Base-by-base conservation (phyloP, 2,888 invertebrate species). In the Acanthacorydalis orientalis region DNA sequence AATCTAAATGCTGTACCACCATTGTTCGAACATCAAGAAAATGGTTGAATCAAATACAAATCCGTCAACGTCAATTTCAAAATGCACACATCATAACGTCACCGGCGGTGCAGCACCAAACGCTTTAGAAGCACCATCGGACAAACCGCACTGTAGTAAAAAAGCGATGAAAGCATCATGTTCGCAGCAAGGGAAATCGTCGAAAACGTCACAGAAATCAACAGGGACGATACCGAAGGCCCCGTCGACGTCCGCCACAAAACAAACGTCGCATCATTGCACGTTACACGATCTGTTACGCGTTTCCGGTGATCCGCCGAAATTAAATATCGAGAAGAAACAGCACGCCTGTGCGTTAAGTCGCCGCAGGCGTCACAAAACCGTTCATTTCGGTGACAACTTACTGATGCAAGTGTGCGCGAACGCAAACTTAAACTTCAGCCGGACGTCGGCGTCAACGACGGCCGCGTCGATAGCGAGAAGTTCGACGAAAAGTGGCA, bases 331-430 rank as follows among this genome's bases (percentile, higher is more conserved):
- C 49, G 49, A 23, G 12, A 43, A 53, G 74, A 74, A 55, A 72
- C 67, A 54, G 68, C 67, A 57, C 65, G 67, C 58, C 70, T 47
- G 64, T 56, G 63, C 65, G 55, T 69, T 80, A 60, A 77, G 79
- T 50, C 78, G 81, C 47, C 74, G 83, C 49, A 74, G 82, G 48
- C 74, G 83, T 50, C 82, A 83, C 67, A 83, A 83, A 65, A 83
- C 83, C 44, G 83, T 83, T 45, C 83, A 83, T 64, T 83, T 83
- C 60, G 83, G 83, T 50, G 83, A 83, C 60, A 83, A 82, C 63
- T 70, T 83, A 31, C 64, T 82, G 54, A 74, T 81, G 64, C 81
- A 82, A 64, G 81, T 82, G 46, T 81, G 80, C 64, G 78, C 80
- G 53, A 81, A 82, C 64, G 75, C 80, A 49, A 78, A 72, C 57